Conservation (phyloP, 2,797 vertebrate genomes). For the Otus scops region DNA sequence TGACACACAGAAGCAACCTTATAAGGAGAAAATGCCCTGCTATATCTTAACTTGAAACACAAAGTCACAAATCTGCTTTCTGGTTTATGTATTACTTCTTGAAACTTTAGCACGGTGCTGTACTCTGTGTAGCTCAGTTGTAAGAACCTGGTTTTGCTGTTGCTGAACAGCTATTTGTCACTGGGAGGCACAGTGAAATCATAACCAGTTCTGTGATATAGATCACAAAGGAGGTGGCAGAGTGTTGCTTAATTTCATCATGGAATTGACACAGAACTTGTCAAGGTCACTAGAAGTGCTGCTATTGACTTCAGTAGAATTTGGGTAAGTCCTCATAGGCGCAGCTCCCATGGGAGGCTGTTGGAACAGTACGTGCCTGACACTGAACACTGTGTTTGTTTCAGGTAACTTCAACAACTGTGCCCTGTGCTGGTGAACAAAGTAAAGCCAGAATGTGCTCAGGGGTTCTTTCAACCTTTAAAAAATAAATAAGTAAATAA, state of each 20-base stretch:
- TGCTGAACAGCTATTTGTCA: background rate
- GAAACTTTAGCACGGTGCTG: background rate
- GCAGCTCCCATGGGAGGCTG: rapidly evolving
- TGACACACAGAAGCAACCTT: constrained; percentile 20
- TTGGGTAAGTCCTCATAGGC: background rate
- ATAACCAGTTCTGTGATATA: background rate
- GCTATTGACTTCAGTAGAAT: background rate
- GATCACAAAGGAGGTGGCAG: background rate
- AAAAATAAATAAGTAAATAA: background rate
- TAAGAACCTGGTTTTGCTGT: background rate
- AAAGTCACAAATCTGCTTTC: constrained; percentile 2
- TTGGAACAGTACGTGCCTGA: background rate
- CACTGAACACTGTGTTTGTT: rapidly evolving
- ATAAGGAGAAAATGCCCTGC: background rate
- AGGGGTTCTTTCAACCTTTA: background rate
- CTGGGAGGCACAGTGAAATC: background rate
- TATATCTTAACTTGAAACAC: constrained; percentile 20
- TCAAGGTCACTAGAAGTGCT: background rate
- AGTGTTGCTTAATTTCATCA: background rate
- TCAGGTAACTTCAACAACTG: background rate
- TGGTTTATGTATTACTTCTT: background rate
- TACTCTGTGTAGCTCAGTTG: background rate
- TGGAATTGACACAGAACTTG: background rate
- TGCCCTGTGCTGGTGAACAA: background rate
- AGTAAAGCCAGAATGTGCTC: background rate